phyloP scores from a whole-genome alignment of 1,140 invertebrate genomes.

The Conus ventricosus region DNA sequence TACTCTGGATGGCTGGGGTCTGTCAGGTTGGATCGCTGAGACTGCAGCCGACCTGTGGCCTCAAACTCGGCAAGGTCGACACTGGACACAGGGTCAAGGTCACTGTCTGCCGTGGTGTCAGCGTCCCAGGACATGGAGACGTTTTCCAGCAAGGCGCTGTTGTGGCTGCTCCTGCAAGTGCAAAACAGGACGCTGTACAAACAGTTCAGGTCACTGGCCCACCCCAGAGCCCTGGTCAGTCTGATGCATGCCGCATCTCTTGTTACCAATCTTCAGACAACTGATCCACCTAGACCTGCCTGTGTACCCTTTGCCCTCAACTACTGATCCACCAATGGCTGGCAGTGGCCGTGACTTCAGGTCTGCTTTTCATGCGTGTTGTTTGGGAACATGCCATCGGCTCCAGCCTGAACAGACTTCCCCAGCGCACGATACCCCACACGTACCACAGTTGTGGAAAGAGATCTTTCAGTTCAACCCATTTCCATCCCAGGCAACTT shows the following conservation, averaged over 20 bases:
- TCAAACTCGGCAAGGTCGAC: constrained; percentile 57
- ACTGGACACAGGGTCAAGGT: constrained; percentile 47
- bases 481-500: no score
- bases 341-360: no score
- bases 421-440: no score
- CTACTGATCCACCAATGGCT: no score
- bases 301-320: no score
- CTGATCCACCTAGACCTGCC: not conserved
- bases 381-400: no score
- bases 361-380: no score
- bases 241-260: not conserved
- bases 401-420: no score
- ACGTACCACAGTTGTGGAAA: no score
- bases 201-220: not conserved
- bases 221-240: not conserved
- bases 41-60: constrained; percentile 39
- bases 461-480: no score
- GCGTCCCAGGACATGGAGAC: constrained; percentile 68
- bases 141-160: constrained; percentile 61
- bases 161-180: constrained; percentile 12
- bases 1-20: constrained; percentile 57
- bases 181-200: not conserved
- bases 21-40: constrained; percentile 40
- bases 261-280: not conserved
- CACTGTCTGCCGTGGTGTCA: constrained; percentile 42